Evolutionary conservation across 35 echinoderm and acorn worm species (phyloP), one percentile per base, ranked within the genome.

Genomic region (Hemicentrotus pulcherrimus): DNA sequence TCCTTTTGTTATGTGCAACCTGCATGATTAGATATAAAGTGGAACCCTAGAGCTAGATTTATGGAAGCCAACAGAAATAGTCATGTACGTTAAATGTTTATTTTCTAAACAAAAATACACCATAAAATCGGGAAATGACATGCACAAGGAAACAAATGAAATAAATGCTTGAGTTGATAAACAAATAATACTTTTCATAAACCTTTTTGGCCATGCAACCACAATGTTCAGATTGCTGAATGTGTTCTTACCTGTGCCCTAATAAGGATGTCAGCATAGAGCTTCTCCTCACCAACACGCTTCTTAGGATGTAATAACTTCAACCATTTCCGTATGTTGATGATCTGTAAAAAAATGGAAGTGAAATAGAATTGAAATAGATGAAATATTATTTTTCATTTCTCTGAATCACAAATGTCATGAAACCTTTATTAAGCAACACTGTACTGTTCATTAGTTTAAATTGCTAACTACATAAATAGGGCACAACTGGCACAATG

Each of bases 321-420:
- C 52, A 99, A 93, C 98, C 98, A 99, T 86, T 99, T 99, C 46
- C 93, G 95, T 46, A 99, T 95, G 85, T 96, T 99, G 46, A 99
- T 99, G 46, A 99, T 99, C 98, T 99, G 96, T 58, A 58, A n/a
- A n/a, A n/a, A n/a, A 30, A 24, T n/a, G n/a, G n/a, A n/a, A n/a
- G n/a, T n/a, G 10, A 35, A 90, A 47, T 15, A 6, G 32, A 15
- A 90, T 47, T 0, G 4, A 33, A 45, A 15, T n/a, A n/a, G n/a
- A n/a, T 88, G 30, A 32, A 87, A 88, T 9, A 32, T 14, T 2
- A 32, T 31, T 88, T 41, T 41, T 41, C 3, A 3, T 41, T 41
- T 32, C 7, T 24, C 48, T 19, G 12, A 59, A 59, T 59, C 52
- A 59, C 52, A 2, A 0, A 59, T 16, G 14, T 55, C 8, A 55